phyloP scores from a whole-genome alignment of 2,113 vertebrate genomes.

The Ceyx melanurus region DNA sequence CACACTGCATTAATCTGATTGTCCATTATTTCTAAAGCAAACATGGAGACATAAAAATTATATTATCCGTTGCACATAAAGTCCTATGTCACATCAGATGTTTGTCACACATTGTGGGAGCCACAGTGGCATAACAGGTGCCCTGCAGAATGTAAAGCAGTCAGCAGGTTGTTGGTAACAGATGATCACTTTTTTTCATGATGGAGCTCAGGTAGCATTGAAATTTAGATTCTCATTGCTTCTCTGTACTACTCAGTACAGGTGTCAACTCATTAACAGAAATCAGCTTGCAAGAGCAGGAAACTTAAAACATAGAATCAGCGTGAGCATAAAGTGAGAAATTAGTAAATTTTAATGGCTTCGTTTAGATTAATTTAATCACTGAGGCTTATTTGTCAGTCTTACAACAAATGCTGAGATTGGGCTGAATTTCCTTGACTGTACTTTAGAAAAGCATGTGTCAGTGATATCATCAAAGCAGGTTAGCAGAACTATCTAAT shows the following conservation, averaged over 20 bases:
- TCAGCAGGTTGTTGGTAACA: accelerated
- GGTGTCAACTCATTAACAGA: neutral
- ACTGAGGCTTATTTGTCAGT: neutral
- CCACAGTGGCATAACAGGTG: neutral
- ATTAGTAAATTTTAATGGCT: neutral
- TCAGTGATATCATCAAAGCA: slow-evolving; percentile 17
- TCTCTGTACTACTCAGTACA: neutral
- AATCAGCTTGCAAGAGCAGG: neutral
- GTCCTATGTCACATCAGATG: neutral
- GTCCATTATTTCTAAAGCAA: slow-evolving; percentile 52
- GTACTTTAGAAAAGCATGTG: neutral
- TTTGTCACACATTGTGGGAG: slow-evolving; percentile 43
- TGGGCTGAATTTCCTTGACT: slow-evolving; percentile 8
- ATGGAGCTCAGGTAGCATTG: neutral
- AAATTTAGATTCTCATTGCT: neutral
- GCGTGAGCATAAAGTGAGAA: neutral
- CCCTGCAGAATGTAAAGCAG: slow-evolving; percentile 28
- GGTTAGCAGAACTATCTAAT: slow-evolving; percentile 33
- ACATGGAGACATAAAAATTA: slow-evolving; percentile 27
- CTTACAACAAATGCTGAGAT: neutral
- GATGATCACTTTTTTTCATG: accelerated
- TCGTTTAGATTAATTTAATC: neutral
- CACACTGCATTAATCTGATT: slow-evolving; percentile 47
- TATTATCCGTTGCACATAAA: slow-evolving; percentile 41
- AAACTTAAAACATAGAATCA: neutral